These are phyloP conservation scores for Bostrychus sinensis DNA, from an alignment of 2,113 vertebrate genomes.

Conservation along the genomic window DNA sequence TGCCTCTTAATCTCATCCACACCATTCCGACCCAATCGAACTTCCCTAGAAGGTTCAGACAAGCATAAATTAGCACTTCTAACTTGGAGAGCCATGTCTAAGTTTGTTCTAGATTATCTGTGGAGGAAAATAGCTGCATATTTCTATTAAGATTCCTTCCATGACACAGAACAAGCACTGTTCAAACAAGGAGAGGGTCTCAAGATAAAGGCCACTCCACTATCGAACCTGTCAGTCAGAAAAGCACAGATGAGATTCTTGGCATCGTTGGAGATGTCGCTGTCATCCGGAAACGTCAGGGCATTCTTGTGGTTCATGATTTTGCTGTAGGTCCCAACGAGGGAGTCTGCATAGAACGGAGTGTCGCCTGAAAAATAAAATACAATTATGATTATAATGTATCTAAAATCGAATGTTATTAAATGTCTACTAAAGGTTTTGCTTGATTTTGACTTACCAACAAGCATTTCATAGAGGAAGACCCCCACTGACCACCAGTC, in stretches of 20 bases:
- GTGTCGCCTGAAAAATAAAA: slow-evolving; percentile 87
- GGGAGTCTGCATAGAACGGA: slow-evolving; percentile 97
- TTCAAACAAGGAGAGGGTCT: slow-evolving; percentile 11
- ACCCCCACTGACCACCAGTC: slow-evolving; percentile 99
- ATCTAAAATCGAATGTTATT: no score
- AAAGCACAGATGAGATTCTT: slow-evolving; percentile 99
- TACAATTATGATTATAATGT: neutral
- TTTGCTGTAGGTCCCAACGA: slow-evolving; percentile 99
- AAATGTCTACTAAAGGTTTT: no score
- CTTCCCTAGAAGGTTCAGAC: slow-evolving; percentile 80
- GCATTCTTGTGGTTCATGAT: slow-evolving; percentile 99
- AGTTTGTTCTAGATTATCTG: neutral
- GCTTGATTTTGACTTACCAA: slow-evolving; percentile 84
- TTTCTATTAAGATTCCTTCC: slow-evolving; percentile 16
- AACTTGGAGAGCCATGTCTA: neutral
- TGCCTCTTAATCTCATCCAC: slow-evolving; percentile 98
- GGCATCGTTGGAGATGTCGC: slow-evolving; percentile 96
- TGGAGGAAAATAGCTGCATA: neutral
- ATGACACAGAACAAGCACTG: neutral
- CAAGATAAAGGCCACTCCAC: slow-evolving; percentile 15
- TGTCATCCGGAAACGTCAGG: slow-evolving; percentile 96
- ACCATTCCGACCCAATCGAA: slow-evolving; percentile 93
- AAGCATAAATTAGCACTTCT: neutral
- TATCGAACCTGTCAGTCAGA: slow-evolving; percentile 93
- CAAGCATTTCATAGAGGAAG: slow-evolving; percentile 99